Evolutionary conservation across 1,140 invertebrate species (phyloP), one percentile per base, ranked within the genome.

Genomic region (Amphibalanus amphitrite): DNA sequence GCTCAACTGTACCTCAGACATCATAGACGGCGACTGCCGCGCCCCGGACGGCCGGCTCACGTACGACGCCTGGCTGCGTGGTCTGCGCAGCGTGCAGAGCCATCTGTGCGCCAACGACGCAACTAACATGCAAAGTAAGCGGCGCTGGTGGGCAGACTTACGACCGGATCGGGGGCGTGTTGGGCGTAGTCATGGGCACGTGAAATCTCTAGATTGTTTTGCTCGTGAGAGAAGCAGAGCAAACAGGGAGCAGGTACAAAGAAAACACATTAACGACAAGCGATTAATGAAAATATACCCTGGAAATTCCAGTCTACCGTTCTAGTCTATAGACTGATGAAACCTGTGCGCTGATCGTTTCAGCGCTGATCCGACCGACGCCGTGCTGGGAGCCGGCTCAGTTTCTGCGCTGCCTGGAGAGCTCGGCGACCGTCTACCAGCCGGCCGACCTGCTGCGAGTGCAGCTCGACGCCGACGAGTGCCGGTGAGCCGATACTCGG

Each of bases 401-500:
- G 20, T 76, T 75, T 69, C 29, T 76, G 3, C 67, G 65, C 0
- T 76, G 75, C n/a, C 70, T 72, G 3, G 73, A 75, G 69, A 70
- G 71, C 0, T 67, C 47, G 25, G 75, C 72, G 15, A 73, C 71
- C 38, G 26, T 76, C 4, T 72, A 72, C 29, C 75, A 76, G 67
- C 68, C 75, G 29, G 71, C 71, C 64, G 74, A 76, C 67, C 71
- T 76, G 20, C 74, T 76, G 69, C 71, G 71, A 28, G 70, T 72
- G 6, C 23, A 69, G 1, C 75, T 76, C 8, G 75, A 76, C 25
- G 30, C 68, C 26, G 68, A 71, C 13, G 71, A 74, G 30, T 76
- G 75, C 75, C 72, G 72, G 74, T 73, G 40, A 72, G 71, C 64
- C 26, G n/a, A n/a, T n/a, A n/a, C n/a, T n/a, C n/a, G n/a, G n/a